phyloP scores from a whole-genome alignment of 2,797 vertebrate genomes.

The Sylvia borin region DNA sequence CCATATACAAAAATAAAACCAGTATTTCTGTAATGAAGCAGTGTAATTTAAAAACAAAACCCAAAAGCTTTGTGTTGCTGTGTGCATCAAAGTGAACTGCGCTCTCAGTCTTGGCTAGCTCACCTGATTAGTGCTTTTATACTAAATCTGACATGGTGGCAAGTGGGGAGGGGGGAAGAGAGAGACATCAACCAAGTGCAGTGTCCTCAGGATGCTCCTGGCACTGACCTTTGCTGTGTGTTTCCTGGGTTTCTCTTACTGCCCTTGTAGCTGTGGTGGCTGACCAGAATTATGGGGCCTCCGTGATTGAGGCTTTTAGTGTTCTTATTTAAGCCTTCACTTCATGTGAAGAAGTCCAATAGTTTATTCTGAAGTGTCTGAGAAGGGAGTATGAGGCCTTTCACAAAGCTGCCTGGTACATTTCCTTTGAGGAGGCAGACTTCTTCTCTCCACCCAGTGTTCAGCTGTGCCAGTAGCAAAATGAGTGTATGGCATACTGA shows the following conservation, averaged over 20 bases:
- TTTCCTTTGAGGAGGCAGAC: conserved; percentile 47
- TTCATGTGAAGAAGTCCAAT: conserved; percentile 22
- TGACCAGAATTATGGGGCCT: conserved; percentile 21
- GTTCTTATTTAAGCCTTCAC: conserved; percentile 18
- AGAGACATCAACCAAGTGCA: background rate
- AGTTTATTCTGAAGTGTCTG: conserved; percentile 47
- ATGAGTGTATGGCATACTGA: conserved; percentile 39
- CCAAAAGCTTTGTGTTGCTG: background rate
- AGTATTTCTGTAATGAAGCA: background rate
- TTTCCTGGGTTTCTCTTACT: background rate
- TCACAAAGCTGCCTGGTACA: conserved; percentile 29
- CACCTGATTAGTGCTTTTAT: background rate
- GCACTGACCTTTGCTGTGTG: background rate
- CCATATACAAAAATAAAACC: background rate
- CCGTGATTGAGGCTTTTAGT: conserved; percentile 29
- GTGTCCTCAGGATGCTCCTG: conserved; percentile 1
- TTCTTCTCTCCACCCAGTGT: conserved; percentile 28
- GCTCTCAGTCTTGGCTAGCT: background rate
- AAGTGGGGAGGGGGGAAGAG: background rate
- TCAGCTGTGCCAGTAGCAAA: conserved; percentile 46
- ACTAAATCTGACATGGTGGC: background rate
- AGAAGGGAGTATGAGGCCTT: conserved; percentile 14
- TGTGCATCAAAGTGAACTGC: background rate
- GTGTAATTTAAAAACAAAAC: background rate
- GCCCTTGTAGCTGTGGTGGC: background rate